These are phyloP conservation scores for Anoplopoma fimbria DNA, from an alignment of 2,113 vertebrate species.

Conservation along the genomic window DNA sequence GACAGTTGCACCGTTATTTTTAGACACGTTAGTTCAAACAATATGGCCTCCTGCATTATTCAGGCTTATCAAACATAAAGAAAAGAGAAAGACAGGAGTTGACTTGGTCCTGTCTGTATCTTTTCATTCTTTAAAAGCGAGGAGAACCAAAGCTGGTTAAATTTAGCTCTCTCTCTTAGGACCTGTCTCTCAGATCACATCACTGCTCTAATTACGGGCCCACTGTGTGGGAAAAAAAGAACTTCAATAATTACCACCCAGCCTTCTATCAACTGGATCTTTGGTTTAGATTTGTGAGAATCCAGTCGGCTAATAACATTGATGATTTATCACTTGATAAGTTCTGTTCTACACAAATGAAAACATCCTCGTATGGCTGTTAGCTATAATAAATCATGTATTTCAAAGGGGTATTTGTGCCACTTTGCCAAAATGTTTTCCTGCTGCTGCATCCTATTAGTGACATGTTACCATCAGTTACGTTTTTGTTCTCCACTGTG, in stretches of 20 bases:
- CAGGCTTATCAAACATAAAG: constrained; percentile 38
- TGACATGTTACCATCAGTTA: constrained; percentile 5
- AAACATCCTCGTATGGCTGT: neutral
- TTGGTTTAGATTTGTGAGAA: constrained; percentile 29
- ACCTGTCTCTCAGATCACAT: constrained; percentile 68
- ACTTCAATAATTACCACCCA: constrained; percentile 40
- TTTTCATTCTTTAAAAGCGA: constrained; percentile 55
- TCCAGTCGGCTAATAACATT: constrained; percentile 12
- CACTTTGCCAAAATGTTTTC: constrained; percentile 37
- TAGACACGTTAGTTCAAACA: constrained; percentile 78
- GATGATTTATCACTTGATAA: constrained; percentile 13
- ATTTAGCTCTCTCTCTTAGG: constrained; percentile 77
- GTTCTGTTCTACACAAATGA: constrained; percentile 30
- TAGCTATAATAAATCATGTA: constrained; percentile 28
- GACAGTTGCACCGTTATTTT: constrained; percentile 83
- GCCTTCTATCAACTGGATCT: constrained; percentile 16
- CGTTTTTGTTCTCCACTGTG: constrained; percentile 8
- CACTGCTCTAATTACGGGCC: constrained; percentile 75
- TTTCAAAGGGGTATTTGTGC: constrained; percentile 33
- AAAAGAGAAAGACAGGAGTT: constrained; percentile 46
- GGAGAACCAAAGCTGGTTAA: constrained; percentile 75
- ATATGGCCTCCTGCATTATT: constrained; percentile 76
- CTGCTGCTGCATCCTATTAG: constrained; percentile 12
- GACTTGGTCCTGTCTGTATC: constrained; percentile 52
- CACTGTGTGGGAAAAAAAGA: constrained; percentile 69